Base-by-base conservation (phyloP, 2,888 invertebrate species). In the Anagyrus pseudococci region DNA sequence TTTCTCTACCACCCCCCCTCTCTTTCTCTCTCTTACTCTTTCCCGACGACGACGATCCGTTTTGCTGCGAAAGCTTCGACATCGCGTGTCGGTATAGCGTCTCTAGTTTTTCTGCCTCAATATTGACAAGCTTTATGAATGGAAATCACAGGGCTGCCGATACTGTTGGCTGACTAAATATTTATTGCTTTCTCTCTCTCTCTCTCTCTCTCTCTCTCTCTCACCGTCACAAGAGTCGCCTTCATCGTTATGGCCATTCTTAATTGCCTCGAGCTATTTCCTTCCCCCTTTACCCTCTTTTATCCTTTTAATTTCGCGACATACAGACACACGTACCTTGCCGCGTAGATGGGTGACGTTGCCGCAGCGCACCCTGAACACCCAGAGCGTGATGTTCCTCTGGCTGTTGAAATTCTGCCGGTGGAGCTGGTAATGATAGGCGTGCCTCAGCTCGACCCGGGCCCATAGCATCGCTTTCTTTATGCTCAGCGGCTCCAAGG, bases 381-480 rank as follows among this genome's bases (percentile, higher is more conserved):
- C 88, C 88, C 90, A 90, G 61, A 90, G 83, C 56, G 88, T 89
- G 75, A 89, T 85, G 74, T 85, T 81, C 67, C 75, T 73, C 67
- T 81, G 82, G 71, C 73, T 74, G 57, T 68, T 73, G 55, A 75
- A 72, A 44, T 71, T 70, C 50, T 74, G 75, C 20, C 77, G 76
- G 69, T 78, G 77, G 68, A 75, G 79, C 57, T 79, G 79, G 72
- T 79, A 78, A 66, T 77, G 77, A 71, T 78, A 77, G 33, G 78
- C 75, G 67, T 81, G 81, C 68, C 83, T 82, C 64, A 85, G 77
- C 70, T 87, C 87, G 69, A 94, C 85, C 72, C 86, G 84, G 67
- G 88, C 87, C 89, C 94, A 92, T 69, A 95, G 85, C 71, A 89
- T 89, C 33, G 94, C 94, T 69, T 89, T 88, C 70, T 89, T 88